Conservation (phyloP, 2,888 invertebrate species). For the Dromius quadrimaculatus region DNA sequence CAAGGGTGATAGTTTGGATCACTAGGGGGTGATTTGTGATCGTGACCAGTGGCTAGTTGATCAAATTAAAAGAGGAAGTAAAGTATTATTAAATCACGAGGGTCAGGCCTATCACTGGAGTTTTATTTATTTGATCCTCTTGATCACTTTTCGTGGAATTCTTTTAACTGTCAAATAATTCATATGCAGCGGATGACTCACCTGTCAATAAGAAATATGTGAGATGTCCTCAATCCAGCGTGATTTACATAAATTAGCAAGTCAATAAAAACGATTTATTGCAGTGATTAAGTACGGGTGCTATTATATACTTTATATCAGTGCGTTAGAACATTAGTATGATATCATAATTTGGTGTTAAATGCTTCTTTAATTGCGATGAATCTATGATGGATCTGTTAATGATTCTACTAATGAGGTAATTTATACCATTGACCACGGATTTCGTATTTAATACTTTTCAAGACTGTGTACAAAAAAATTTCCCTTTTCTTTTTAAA, state of each 20-base stretch:
- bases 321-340: conserved; percentile 42
- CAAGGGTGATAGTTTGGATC: neutral
- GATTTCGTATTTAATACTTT: too few species aligned
- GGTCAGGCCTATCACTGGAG: neutral
- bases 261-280: conserved; percentile 37
- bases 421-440: conserved; percentile 9
- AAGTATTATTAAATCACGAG: too few species aligned
- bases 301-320: conserved; percentile 34
- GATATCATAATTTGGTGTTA: conserved; percentile 44
- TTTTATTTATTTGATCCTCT: neutral
- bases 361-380: conserved; percentile 45
- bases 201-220: conserved; percentile 34
- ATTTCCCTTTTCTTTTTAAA: too few species aligned
- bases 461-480: too few species aligned
- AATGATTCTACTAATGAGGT: conserved; percentile 40
- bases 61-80: too few species aligned
- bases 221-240: conserved; percentile 10
- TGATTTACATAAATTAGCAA: conserved; percentile 50
- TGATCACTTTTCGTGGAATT: conserved; percentile 52
- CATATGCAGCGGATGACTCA: conserved; percentile 53
- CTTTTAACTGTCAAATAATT: conserved; percentile 55
- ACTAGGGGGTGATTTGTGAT: neutral
- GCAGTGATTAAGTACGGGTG: conserved; percentile 39
- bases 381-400: conserved; percentile 34
- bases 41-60: conserved; percentile 11